A percentile compares a stretch with the other conserved stretches of the same genome.
phyloP scores from a whole-genome alignment of 2,113 vertebrate genomes.

The Neomonachus schauinslandi region DNA sequence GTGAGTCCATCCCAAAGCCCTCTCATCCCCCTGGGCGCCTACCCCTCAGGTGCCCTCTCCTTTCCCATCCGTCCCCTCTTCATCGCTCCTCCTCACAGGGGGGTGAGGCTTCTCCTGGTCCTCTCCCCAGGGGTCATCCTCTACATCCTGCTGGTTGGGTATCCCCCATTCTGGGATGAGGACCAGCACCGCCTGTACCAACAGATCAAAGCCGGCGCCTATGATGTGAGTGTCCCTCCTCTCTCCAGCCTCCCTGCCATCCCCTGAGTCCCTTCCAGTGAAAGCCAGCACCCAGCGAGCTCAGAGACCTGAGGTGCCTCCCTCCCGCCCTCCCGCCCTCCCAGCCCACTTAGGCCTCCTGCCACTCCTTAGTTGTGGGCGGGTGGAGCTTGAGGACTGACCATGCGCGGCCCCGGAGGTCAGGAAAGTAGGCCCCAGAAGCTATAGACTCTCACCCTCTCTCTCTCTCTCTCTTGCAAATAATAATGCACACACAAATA shows the following conservation, averaged over 20 bases:
- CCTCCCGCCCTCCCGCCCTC: fast-evolving
- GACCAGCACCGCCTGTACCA: conserved; percentile 99
- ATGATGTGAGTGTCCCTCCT: conserved; percentile 91
- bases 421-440: not conserved
- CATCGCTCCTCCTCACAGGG: not conserved
- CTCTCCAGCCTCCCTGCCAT: not conserved
- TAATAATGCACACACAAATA: not conserved
- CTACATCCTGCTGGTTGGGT: conserved; percentile 97
- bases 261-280: not conserved
- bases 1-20: conserved; percentile 84
- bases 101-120: not conserved
- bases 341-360: not conserved
- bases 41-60: not conserved
- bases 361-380: not conserved
- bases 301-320: not conserved
- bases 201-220: conserved; percentile 99
- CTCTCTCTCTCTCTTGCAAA: not conserved
- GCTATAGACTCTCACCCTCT: not conserved
- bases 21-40: fast-evolving
- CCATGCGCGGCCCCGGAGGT: not conserved
- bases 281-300: not conserved
- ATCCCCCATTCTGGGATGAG: conserved; percentile 99
- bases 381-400: not conserved
- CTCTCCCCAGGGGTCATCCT: conserved; percentile 94
- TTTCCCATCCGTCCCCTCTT: not conserved